Conservation (phyloP, 35 echinoderm and acorn worm species). For the Apostichopus parvimensis region DNA sequence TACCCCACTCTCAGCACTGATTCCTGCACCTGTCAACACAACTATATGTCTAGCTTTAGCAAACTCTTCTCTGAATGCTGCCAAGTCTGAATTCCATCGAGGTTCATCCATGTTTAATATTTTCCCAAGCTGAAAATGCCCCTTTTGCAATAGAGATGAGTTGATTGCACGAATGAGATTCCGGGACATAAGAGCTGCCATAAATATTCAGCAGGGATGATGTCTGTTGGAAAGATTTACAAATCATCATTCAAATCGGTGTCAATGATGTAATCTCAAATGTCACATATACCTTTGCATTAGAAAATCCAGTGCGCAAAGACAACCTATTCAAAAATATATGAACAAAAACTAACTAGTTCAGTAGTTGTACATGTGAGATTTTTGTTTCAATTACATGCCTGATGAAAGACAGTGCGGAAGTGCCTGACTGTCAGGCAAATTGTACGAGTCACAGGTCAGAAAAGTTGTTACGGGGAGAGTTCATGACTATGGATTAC, state of each 20-base stretch:
- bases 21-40: slow-evolving; percentile 87
- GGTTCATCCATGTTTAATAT: slow-evolving; percentile 18
- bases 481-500: no score
- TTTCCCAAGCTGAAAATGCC: not conserved
- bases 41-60: slow-evolving; percentile 86
- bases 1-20: slow-evolving; percentile 96
- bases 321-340: no score
- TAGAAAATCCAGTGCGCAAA: no score
- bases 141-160: not conserved
- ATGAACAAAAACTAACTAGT: no score
- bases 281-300: no score
- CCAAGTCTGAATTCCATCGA: slow-evolving; percentile 87
- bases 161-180: not conserved
- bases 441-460: no score
- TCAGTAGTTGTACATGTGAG: no score
- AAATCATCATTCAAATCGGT: not conserved
- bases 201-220: not conserved
- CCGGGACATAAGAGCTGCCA: not conserved
- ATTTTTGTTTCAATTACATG: no score
- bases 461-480: no score
- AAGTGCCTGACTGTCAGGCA: no score
- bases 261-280: no score
- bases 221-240: not conserved
- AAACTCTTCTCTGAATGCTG: slow-evolving; percentile 90
- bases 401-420: no score